Evolutionary conservation across 2,113 vertebrate species (phyloP).

Genomic region (Peucedramus taeniatus): DNA sequence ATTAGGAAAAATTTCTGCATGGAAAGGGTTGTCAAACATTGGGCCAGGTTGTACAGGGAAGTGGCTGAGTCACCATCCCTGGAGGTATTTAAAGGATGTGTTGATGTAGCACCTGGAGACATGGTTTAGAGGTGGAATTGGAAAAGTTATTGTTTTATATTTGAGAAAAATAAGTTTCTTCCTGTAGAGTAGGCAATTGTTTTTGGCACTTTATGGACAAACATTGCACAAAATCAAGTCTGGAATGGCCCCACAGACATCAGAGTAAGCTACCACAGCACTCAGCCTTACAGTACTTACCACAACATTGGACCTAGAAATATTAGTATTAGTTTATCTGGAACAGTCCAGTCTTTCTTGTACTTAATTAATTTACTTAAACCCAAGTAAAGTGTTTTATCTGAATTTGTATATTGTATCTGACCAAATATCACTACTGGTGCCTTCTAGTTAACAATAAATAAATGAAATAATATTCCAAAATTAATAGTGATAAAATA

Average conservation of each 20-base stretch:
- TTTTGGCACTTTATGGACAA: background rate
- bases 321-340: background rate
- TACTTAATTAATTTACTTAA: background rate
- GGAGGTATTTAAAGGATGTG: background rate
- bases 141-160: background rate
- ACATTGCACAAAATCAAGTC: background rate
- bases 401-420: background rate
- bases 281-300: background rate
- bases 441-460: background rate
- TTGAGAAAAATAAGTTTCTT: background rate
- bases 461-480: background rate
- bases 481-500: background rate
- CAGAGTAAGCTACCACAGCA: background rate
- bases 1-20: background rate
- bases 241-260: background rate
- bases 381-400: background rate
- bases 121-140: background rate
- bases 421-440: background rate
- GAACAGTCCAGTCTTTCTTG: background rate
- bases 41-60: background rate
- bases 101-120: background rate
- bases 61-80: background rate
- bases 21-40: background rate
- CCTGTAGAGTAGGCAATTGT: background rate
- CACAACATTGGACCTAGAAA: background rate